Conservation (phyloP, 2,797 vertebrate genomes). For the Diceros bicornis region DNA sequence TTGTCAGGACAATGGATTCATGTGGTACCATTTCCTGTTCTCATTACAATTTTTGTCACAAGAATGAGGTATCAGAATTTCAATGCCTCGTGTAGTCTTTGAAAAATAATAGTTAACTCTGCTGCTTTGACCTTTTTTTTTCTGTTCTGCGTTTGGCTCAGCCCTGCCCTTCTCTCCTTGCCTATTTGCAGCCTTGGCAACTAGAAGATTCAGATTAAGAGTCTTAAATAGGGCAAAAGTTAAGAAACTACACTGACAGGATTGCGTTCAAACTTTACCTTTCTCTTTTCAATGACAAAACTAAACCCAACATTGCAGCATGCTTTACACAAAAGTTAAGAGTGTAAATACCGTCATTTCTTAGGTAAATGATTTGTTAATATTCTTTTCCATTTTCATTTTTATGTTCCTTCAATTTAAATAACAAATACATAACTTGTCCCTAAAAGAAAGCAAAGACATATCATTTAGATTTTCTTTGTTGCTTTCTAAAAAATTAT, state of each 20-base stretch:
- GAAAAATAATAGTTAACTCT: slow-evolving; percentile 81
- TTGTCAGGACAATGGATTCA: slow-evolving; percentile 76
- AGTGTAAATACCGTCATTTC: slow-evolving; percentile 40
- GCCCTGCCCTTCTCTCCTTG: not conserved
- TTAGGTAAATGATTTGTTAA: slow-evolving; percentile 60
- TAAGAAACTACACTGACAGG: not conserved
- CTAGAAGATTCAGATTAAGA: not conserved
- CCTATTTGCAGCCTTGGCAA: slow-evolving; percentile 49
- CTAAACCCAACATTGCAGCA: not conserved
- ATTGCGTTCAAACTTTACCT: slow-evolving; percentile 13
- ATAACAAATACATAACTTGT: slow-evolving; percentile 69
- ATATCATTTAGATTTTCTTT: slow-evolving; percentile 57
- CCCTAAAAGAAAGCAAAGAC: slow-evolving; percentile 61
- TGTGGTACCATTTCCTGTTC: slow-evolving; percentile 77
- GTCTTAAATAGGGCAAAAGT: not conserved
- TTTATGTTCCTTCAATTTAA: slow-evolving; percentile 64
- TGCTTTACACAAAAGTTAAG: slow-evolving; percentile 44
- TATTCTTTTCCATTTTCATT: slow-evolving; percentile 64
- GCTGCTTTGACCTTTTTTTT: slow-evolving; percentile 71
- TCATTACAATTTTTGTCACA: slow-evolving; percentile 80
- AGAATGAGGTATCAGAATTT: slow-evolving; percentile 82
- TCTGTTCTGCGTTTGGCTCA: not conserved
- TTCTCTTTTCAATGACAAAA: slow-evolving; percentile 54
- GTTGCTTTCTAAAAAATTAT: slow-evolving; percentile 56
- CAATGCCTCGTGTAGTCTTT: slow-evolving; percentile 64